Base-by-base conservation (phyloP, 1,140 invertebrate genomes). In the Diuraphis noxia region DNA sequence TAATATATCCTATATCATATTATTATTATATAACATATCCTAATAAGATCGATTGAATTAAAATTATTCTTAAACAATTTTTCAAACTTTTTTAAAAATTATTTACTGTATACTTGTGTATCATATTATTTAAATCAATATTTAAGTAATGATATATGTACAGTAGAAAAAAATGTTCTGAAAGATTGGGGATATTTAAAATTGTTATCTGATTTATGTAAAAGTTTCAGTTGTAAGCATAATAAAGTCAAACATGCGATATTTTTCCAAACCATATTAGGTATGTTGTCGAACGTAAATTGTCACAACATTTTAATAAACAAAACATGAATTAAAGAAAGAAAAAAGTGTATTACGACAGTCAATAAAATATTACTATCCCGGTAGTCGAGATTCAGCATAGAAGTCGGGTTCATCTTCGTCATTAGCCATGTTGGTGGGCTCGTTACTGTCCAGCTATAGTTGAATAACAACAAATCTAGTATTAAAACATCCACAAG, bases 401-500 rank as follows among this genome's bases (percentile, higher is more conserved):
- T 98, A 98, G 94, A 98, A 98, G 94, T 98, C 98, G n/a, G 97
- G 97, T 94, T 98, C 98, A 93, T 98, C 97, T 92, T 98, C 97
- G 91, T 95, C 96, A 91, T 96, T 95, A 92, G 97, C 96, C 63
- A 90, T 92, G 25, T 91, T 92, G 87, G 94, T 93, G 40, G 96
- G 95, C 93, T 97, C 97, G 92, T 96, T 96, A 92, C 96, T 97
- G 93, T 98, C 97, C 94, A 98, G 94, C 96, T 97, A 93, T 84
- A 94, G 94, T 92, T 93, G 93, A 93, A 93, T 93, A 92, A 91
- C 89, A 72, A 88, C 38, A 92, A 34, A 41, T 92, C 49, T 92
- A 23, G 19, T 46, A 72, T 72, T 72, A 72, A 6, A n/a, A 46
- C 79, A 79, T 86, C 34, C 25, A 40, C 84, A 77, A 85, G 46